These are phyloP conservation scores for Meghimatium bilineatum DNA, from an alignment of 2,888 invertebrate species.

Conservation along the genomic window DNA sequence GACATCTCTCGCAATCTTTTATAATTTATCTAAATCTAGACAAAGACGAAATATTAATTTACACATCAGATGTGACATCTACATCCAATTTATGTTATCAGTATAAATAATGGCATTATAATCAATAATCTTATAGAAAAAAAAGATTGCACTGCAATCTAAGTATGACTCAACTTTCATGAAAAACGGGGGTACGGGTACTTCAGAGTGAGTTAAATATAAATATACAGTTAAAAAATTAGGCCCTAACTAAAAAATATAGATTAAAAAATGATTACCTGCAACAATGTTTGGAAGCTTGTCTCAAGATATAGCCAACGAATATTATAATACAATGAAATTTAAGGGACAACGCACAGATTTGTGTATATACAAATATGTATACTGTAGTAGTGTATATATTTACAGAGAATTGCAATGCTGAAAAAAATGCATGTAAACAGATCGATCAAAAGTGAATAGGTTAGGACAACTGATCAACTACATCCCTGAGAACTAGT, in stretches of 20 bases:
- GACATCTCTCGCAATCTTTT: too few species aligned
- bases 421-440: constrained; percentile 24
- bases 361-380: constrained; percentile 15
- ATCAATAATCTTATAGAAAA: too few species aligned
- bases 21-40: too few species aligned
- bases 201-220: too few species aligned
- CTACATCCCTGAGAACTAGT: constrained; percentile 40
- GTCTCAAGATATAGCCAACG: not conserved
- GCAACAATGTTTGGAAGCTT: not conserved
- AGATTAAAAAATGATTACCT: not conserved
- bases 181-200: too few species aligned
- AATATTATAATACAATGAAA: not conserved
- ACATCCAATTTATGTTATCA: too few species aligned
- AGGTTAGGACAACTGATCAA: constrained; percentile 38
- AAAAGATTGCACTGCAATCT: not conserved
- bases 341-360: not conserved
- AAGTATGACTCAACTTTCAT: not conserved
- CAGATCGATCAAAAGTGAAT: constrained; percentile 17
- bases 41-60: too few species aligned
- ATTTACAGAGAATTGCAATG: constrained; percentile 19
- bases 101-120: too few species aligned
- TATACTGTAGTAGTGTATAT: not conserved
- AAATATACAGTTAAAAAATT: not conserved
- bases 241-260: not conserved
- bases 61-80: too few species aligned